Evolutionary conservation across 1,140 invertebrate species (phyloP).

Genomic region (Brachionus rotundiformis): DNA sequence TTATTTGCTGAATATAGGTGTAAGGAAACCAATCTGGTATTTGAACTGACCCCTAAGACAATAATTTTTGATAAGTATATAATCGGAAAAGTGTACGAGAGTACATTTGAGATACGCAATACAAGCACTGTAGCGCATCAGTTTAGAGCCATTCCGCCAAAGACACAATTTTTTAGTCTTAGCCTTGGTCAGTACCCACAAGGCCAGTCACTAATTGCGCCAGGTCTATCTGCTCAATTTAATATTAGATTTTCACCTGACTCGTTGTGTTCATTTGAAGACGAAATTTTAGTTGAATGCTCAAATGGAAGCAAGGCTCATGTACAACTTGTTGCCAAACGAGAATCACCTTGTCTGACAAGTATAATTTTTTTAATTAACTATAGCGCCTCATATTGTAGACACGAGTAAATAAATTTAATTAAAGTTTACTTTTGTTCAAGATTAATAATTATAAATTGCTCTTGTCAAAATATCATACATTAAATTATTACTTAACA

Average conservation of each 20-base stretch:
- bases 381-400: no score
- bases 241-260: slow-evolving; percentile 62
- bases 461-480: no score
- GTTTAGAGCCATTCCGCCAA: slow-evolving; percentile 60
- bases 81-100: slow-evolving; percentile 64
- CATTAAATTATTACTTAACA: no score
- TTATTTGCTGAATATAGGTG: neutral
- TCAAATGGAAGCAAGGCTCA: slow-evolving; percentile 29
- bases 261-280: slow-evolving; percentile 61
- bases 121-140: slow-evolving; percentile 60
- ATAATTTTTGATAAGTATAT: slow-evolving; percentile 60
- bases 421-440: no score
- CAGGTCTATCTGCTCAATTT: slow-evolving; percentile 63
- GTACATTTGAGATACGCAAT: slow-evolving; percentile 62
- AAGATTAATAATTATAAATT: no score
- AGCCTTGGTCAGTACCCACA: slow-evolving; percentile 64
- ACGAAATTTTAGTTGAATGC: slow-evolving; percentile 59
- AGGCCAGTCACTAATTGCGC: slow-evolving; percentile 62
- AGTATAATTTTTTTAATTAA: no score
- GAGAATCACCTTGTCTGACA: slow-evolving; percentile 39
- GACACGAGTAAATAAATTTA: no score
- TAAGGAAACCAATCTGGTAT: slow-evolving; percentile 53
- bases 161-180: slow-evolving; percentile 60
- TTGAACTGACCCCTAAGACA: slow-evolving; percentile 59
- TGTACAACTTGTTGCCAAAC: slow-evolving; percentile 30